Base-by-base conservation (phyloP, 1,140 invertebrate genomes). In the Drosophila asahinai region DNA sequence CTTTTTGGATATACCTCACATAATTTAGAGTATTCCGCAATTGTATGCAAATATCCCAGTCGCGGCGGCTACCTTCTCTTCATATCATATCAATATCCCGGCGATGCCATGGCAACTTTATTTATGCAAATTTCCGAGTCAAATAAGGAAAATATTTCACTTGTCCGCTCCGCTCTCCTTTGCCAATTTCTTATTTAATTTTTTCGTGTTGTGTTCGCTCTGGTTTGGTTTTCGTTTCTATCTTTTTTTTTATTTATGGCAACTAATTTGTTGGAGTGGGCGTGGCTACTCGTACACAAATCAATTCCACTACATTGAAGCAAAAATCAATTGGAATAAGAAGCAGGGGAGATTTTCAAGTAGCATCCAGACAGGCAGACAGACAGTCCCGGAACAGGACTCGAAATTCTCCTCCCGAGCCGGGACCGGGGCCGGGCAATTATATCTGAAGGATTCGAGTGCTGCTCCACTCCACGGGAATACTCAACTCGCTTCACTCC, bases 261-360 rank as follows among this genome's bases (percentile, higher is more conserved):
- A 90, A 90, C 86, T 89, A 89, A 89, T 89, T 90, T 84, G 79
- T 68, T 57, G 68, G 40, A 51, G 40, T 60, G 57, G 84, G 84
- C 84, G 84, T 89, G 86, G 84, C 86, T 58, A 63, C 65, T 89
- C 73, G 68, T 49, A 67, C 74, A 89, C 84, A 89, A 89, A 89
- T 89, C 84, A 89, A 89, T 89, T 89, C 84, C 84, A 89, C 70
- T 90, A 89, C 86, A 89, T 89, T 89, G 86, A 84, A 89, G 81
- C 84, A 81, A 80, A 58, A 89, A 89, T 89, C 84, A 89, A 90
- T 89, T 89, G 84, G 71, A 72, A 68, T 54, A 59, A 62, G 19
- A 7, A 42, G 60, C 2, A 43, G 38, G 48, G 22, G 48, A 40
- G n/a, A 25, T n/a, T 60, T 59, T 60, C 45, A 59, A 77, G 62